Evolutionary conservation across 92 coral and sea anemone species (phyloP).

Genomic region (Heliopora coerulea): DNA sequence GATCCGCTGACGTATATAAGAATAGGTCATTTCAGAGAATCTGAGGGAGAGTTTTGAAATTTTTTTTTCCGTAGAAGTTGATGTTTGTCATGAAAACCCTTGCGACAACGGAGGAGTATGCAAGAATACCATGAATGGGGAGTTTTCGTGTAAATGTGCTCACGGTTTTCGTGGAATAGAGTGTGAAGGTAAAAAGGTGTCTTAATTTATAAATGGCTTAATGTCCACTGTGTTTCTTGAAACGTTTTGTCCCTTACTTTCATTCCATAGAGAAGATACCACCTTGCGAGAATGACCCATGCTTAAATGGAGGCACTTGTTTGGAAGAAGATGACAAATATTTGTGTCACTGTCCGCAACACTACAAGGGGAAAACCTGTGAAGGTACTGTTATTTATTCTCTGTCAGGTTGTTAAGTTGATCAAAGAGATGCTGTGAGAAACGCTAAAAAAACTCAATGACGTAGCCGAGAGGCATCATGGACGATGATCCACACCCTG

Average conservation of each 20-base stretch:
- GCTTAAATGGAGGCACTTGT: constrained; percentile 79
- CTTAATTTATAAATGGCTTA: too few species aligned
- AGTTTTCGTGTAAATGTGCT: constrained; percentile 80
- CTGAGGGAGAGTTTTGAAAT: too few species aligned
- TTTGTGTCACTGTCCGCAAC: constrained; percentile 72
- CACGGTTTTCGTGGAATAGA: constrained; percentile 63
- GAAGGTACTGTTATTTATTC: constrained; percentile 78
- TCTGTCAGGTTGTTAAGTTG: too few species aligned
- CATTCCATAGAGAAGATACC: constrained; percentile 54
- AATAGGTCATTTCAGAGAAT: too few species aligned
- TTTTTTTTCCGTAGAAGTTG: constrained; percentile 63
- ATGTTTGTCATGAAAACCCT: constrained; percentile 89
- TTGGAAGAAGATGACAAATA: constrained; percentile 50
- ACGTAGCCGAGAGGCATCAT: too few species aligned
- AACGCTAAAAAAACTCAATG: too few species aligned
- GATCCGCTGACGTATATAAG: too few species aligned
- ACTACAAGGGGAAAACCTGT: constrained; percentile 73
- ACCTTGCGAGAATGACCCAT: constrained; percentile 67
- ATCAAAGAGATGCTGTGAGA: too few species aligned
- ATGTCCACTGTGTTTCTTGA: too few species aligned
- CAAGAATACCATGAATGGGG: constrained; percentile 67
- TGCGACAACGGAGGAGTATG: constrained; percentile 89
- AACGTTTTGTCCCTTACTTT: background rate
- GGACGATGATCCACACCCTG: too few species aligned
- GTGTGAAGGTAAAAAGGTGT: constrained; percentile 70